Conservation (phyloP, 2,113 vertebrate species). For the Megaleporinus macrocephalus region DNA sequence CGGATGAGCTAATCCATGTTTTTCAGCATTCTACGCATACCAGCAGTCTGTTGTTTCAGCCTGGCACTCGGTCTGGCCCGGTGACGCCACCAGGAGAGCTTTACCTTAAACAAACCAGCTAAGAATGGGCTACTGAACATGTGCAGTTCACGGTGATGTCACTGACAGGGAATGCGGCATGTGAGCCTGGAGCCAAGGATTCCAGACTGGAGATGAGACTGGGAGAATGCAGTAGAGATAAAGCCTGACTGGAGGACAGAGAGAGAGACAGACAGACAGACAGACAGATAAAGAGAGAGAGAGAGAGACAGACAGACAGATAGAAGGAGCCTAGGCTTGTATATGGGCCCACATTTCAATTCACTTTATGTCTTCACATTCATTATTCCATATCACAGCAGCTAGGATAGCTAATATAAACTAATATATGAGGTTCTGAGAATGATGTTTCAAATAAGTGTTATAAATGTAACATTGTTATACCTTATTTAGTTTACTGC, state of each 20-base stretch:
- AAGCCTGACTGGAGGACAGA: background rate
- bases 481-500: too few relatives aligned
- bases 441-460: too few relatives aligned
- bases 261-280: slow-evolving; percentile 70
- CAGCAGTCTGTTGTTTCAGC: slow-evolving; percentile 66
- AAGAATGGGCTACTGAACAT: slow-evolving; percentile 11
- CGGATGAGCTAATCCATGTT: slow-evolving; percentile 77
- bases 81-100: slow-evolving; percentile 58
- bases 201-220: slow-evolving; percentile 21
- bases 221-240: slow-evolving; percentile 33
- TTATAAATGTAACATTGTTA: too few relatives aligned
- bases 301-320: slow-evolving; percentile 70
- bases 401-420: too few relatives aligned
- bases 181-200: slow-evolving; percentile 57
- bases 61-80: slow-evolving; percentile 59
- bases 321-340: slow-evolving; percentile 22
- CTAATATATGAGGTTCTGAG: too few relatives aligned
- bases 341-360: too few relatives aligned
- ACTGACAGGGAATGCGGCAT: slow-evolving; percentile 53
- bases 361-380: too few relatives aligned
- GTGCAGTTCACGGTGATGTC: slow-evolving; percentile 42
- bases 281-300: slow-evolving; percentile 48
- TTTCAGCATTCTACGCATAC: slow-evolving; percentile 76
- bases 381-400: too few relatives aligned
- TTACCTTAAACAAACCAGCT: slow-evolving; percentile 64